Evolutionary conservation across 2,113 vertebrate genomes (phyloP).

Genomic region (Chaetorhynchus papuensis): DNA sequence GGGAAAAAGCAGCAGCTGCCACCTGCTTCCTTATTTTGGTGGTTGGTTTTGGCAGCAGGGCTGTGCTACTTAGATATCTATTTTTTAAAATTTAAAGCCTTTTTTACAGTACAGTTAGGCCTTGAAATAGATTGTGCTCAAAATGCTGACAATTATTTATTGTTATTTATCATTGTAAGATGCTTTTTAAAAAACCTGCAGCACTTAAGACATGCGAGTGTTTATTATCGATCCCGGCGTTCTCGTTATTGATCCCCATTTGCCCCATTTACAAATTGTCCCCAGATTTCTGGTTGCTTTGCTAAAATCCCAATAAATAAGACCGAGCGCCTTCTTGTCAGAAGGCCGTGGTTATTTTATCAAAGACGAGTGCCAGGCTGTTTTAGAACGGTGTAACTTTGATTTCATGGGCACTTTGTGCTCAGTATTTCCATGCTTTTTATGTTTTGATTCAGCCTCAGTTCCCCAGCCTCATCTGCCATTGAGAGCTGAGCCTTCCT

Average conservation of each 20-base stretch:
- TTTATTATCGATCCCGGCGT: not conserved
- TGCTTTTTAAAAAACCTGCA: not conserved
- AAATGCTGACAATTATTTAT: not conserved
- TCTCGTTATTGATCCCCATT: not conserved
- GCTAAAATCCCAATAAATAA: conserved; percentile 10
- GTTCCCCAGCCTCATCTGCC: not conserved
- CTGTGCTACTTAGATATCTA: not conserved
- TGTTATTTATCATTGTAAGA: not conserved
- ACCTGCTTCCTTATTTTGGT: not conserved
- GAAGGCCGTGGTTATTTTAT: not conserved
- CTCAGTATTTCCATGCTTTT: not conserved
- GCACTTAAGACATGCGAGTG: not conserved
- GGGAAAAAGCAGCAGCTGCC: not conserved
- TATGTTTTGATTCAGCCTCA: not conserved
- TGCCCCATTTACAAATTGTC: not conserved
- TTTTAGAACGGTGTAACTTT: not conserved
- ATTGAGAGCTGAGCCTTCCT: not conserved
- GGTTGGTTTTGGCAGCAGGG: not conserved
- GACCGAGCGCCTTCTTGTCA: not conserved
- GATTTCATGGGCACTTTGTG: not conserved
- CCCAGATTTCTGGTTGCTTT: not conserved
- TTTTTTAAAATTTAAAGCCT: not conserved
- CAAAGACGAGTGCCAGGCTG: not conserved
- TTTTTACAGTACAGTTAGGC: not conserved
- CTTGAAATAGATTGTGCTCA: not conserved